Evolutionary conservation across 1,140 invertebrate genomes (phyloP), one percentile per base, ranked within the genome.

Genomic region (Aphelinus atriplicis): DNA sequence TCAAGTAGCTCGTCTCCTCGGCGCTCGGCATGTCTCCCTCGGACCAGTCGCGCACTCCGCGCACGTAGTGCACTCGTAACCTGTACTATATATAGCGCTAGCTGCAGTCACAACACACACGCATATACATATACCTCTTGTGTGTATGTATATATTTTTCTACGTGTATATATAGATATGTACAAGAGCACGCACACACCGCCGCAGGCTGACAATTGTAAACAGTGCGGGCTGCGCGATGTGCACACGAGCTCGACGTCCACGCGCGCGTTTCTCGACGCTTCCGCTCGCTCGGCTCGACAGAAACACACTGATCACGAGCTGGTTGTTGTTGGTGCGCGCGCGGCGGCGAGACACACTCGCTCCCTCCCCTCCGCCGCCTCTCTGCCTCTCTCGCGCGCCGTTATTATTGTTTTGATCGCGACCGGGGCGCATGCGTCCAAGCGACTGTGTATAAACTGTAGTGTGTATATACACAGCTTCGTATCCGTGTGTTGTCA

Each of bases 401-500:
- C 81, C 84, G 81, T 84, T 87, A 86, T 87, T 88, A 87, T 87
- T 88, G 84, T 88, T 88, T 88, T 87, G 84, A 81, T 79, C 78
- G 76, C 58, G 76, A 26, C 26, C 26, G 26, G 56, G 43, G 80
- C 87, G 86, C 87, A 87, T 86, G 87, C 86, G 87, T 82, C 70
- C 65, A 3, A 7, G 26, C 26, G 26, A 26, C 26, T 26, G 26
- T 26, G 26, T 26, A 26, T 26, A 26, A n/a, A n/a, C n/a, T n/a
- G n/a, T n/a, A n/a, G n/a, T 26, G 26, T 26, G 26, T 26, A 26
- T 26, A 26, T 26, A 26, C 26, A 26, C 26, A 26, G 26, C 26
- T 26, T 26, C 26, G 26, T 26, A 26, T 26, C 26, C 26, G 26
- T 26, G 26, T 26, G 26, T 26, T 26, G 26, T 26, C 26, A 26